Evolutionary conservation across 2,888 invertebrate species (phyloP).

Genomic region (Drosophila atroscutellata): DNA sequence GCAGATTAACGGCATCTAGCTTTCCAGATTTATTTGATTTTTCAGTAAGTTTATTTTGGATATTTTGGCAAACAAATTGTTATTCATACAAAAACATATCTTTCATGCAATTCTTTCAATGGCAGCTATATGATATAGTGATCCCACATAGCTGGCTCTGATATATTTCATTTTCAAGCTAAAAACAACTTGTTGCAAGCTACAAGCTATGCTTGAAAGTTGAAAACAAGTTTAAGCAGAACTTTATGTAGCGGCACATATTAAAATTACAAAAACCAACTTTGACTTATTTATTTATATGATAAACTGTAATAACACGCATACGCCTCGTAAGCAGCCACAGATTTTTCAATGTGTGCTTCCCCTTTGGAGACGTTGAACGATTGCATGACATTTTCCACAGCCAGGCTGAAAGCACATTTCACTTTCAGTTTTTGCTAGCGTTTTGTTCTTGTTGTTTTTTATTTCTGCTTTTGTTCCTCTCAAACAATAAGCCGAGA

Average conservation of each 20-base stretch:
- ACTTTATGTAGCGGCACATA: background rate
- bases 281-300: background rate
- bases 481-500: constrained; percentile 31
- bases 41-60: background rate
- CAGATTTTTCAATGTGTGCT: constrained; percentile 11
- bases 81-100: background rate
- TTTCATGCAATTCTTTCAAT: background rate
- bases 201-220: background rate
- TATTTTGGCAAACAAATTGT: background rate
- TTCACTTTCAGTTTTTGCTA: constrained; percentile 49
- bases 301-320: constrained; percentile 23
- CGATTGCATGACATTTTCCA: constrained; percentile 69
- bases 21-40: background rate
- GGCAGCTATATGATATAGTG: background rate
- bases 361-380: constrained; percentile 46
- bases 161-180: background rate
- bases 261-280: background rate
- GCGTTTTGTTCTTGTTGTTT: constrained; percentile 11
- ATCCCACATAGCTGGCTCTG: background rate
- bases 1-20: background rate
- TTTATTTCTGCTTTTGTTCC: background rate
- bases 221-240: background rate
- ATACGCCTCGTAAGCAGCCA: constrained; percentile 45
- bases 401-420: constrained; percentile 52
- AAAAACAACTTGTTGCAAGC: too few relatives aligned